Evolutionary conservation across 1,140 invertebrate species (phyloP).

Genomic region (Dinoponera quadriceps): DNA sequence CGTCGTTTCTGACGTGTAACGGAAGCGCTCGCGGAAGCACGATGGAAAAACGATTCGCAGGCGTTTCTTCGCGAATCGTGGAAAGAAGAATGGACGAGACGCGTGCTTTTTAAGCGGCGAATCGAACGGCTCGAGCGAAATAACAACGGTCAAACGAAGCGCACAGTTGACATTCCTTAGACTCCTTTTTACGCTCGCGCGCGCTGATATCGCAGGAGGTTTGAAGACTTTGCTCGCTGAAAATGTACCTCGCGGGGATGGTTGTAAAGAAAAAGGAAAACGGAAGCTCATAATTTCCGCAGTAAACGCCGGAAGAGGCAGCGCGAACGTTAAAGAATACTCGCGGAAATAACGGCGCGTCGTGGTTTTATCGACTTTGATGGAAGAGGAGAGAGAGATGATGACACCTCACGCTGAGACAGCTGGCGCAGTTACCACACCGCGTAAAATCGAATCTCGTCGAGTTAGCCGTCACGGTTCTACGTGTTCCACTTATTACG

Average conservation of each 20-base stretch:
- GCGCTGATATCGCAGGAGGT: not conserved
- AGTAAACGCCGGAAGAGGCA: not conserved
- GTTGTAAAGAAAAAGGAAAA: not conserved
- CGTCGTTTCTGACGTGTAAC: conserved; percentile 27
- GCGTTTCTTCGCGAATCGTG: conserved; percentile 10
- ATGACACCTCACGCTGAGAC: not conserved
- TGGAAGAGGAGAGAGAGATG: not conserved
- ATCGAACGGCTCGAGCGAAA: not conserved
- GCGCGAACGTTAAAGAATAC: conserved; percentile 9
- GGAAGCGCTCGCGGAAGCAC: not conserved
- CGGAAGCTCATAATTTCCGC: not conserved
- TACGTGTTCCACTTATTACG: conserved; percentile 5
- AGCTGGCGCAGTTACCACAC: not conserved
- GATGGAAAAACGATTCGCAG: not conserved
- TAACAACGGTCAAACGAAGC: conserved; percentile 1
- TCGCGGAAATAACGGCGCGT: conserved; percentile 14
- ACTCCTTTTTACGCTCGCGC: not conserved
- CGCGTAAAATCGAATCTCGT: conserved; percentile 6
- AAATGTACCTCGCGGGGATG: not conserved
- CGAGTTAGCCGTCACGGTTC: conserved; percentile 4
- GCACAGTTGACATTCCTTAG: conserved; percentile 3
- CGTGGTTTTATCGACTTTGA: conserved; percentile 45
- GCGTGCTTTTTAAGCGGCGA: conserved; percentile 1
- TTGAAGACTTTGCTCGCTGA: not conserved
- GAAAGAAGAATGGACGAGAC: conserved; percentile 16